Base-by-base conservation (phyloP, 2,113 vertebrate genomes). In the Gopherus evgoodei region DNA sequence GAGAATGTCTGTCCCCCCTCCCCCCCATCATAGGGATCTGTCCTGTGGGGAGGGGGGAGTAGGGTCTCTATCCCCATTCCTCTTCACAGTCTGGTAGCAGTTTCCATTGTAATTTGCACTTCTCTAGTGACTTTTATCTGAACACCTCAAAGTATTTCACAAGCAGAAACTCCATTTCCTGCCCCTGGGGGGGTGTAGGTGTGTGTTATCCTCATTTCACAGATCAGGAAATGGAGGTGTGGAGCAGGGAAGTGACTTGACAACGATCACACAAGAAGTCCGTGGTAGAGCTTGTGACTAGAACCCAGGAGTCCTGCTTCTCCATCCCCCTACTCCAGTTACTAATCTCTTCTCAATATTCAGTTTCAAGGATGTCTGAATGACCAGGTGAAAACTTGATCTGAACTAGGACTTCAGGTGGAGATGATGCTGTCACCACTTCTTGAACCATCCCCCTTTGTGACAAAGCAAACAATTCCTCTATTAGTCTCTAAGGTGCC, bases 1-100 rank as follows among this genome's bases (percentile, higher is more conserved):
- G 11, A 47, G 47, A 47, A 9, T 47, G 47, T 8, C 3, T 6
- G 14, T 25, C 1, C 8, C 2, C 2, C 22, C 47, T 9, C 47
- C 69, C 8, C 12, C 31, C 16, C 14, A 13, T 38, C 16, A 49
- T 10, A 57, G 27, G 35, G 52, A 6, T 22, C n/a, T 44, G 29
- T 42, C 42, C 27, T 4, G 12, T 35, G 47, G 14, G 13, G 24
- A 16, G 13, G 8, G 4, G 9, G 11, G 35, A 13, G 42, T 0
- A 17, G 19, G 53, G 53, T 21, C 21, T 2, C 7, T 59, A 6
- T 16, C 52, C 31, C 44, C 8, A 3, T 27, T 8, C 35, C 6
- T 27, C 0, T 5, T 10, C 11, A 11, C 38, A 24, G n/a, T 24
- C 69, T 42, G 19, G 69, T 10, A 24, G 22, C 21, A 11, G 69